Percentiles rank a stretch among this genome's conserved stretches.
Evolutionary conservation across 2,797 vertebrate species (phyloP).

Genomic region (Spinus pinus): DNA sequence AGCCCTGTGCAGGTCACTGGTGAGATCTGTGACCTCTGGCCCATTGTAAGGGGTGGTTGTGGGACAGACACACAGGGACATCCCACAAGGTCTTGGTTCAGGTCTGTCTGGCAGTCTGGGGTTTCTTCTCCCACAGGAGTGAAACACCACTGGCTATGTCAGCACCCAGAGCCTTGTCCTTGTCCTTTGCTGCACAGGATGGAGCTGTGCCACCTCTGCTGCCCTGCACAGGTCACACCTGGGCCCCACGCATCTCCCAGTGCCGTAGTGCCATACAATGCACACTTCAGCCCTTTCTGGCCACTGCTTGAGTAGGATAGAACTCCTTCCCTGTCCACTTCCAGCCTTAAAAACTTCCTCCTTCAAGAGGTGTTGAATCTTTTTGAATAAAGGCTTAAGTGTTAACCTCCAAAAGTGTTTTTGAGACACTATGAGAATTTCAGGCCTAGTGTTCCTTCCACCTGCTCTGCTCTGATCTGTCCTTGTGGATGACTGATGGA

Average conservation of each 20-base stretch:
- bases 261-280: not conserved
- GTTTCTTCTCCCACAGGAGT: not conserved
- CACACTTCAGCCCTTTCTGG: not conserved
- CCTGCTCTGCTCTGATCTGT: not conserved
- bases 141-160: not conserved
- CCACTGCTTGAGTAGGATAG: not conserved
- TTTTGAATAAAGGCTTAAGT: not conserved
- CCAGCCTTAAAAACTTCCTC: not conserved
- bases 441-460: not conserved
- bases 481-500: not conserved
- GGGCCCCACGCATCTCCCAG: not conserved
- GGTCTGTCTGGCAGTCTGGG: not conserved
- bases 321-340: not conserved
- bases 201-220: not conserved
- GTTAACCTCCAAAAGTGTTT: not conserved
- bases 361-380: not conserved
- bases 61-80: not conserved
- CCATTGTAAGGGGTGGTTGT: accelerated
- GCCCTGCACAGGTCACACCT: not conserved
- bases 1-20: not conserved
- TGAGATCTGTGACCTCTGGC: not conserved
- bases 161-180: not conserved
- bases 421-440: accelerated
- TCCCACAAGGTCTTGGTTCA: not conserved
- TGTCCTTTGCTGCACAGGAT: accelerated